Percentiles rank a stretch among this genome's conserved stretches.
phyloP scores from a whole-genome alignment of 2,113 vertebrate species.

The Barnardius zonarius region DNA sequence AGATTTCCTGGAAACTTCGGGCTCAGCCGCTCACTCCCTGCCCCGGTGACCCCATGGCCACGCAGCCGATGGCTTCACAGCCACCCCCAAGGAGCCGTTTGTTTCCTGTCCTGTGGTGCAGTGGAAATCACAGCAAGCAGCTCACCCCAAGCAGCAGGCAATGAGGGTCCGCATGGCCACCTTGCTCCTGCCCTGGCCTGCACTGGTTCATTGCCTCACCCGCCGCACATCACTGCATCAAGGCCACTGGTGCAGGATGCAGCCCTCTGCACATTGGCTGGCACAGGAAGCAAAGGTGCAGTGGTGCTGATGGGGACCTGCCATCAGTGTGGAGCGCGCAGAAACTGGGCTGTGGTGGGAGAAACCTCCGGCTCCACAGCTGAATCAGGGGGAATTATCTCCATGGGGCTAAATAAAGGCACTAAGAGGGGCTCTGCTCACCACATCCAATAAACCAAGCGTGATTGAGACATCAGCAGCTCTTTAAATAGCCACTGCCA shows the following conservation, averaged over 20 bases:
- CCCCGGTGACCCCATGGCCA: neutral
- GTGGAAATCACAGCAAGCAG: rapidly evolving
- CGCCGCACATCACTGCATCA: neutral
- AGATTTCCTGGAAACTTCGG: neutral
- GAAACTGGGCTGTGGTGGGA: neutral
- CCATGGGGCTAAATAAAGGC: neutral
- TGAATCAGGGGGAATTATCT: neutral
- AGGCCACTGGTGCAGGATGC: neutral
- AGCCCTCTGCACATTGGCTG: slow-evolving; percentile 54
- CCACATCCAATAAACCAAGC: neutral
- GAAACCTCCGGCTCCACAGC: neutral
- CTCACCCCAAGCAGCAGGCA: neutral
- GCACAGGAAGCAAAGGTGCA: neutral
- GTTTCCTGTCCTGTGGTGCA: rapidly evolving
- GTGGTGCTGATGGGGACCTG: neutral
- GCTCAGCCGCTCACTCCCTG: neutral
- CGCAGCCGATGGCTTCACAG: rapidly evolving
- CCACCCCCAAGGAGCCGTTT: rapidly evolving
- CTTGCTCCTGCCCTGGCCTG: neutral
- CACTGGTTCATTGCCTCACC: neutral
- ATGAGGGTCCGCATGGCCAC: neutral
- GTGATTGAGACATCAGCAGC: neutral
- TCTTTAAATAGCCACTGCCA: neutral
- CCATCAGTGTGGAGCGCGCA: neutral
- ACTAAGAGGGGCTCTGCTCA: neutral